Base-by-base conservation (phyloP, 2,888 invertebrate genomes). In the Drosophila nr. perissopoda region DNA sequence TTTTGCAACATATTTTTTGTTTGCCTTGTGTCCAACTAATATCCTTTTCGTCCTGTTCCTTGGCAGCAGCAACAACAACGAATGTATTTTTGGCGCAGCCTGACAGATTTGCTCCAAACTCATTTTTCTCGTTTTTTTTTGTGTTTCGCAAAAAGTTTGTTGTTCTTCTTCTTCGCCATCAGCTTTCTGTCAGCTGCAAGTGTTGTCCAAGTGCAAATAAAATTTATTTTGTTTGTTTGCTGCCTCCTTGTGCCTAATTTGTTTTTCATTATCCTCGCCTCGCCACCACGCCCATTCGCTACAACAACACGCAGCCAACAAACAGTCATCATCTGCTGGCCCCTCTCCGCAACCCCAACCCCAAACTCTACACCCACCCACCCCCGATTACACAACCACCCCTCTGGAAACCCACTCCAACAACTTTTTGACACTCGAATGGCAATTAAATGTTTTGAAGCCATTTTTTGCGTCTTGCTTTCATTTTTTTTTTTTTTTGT, bases 381-480 rank as follows among this genome's bases (percentile, higher is more conserved):
- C 16, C 11, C n/a, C 21, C 8, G 1, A 2, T 18, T 29, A 21
- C 16, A n/a, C 57, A 53, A 2, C 25, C 29, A 40, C 36, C 13
- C 2, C 31, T 4, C 34, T 27, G 48, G 33, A 62, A 66, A 69
- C 60, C 62, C 70, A 54, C 65, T 66, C 63, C 71, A 69, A 63
- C 66, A 78, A 69, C 56, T 77, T 83, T 83, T 82, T 76, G 75
- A 87, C 80, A 82, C 80, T 80, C 77, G 82, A 89, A 89, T 89
- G 88, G 88, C 88, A 89, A 88, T 88, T 89, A 87, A 78, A 83
- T 73, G 79, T 87, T 87, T 88, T 86, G 87, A 87, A 52, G 89
- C 89, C 87, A 89, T 83, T 73, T 76, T 79, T 65, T 36, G 54
- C 74, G 79, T 64, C 48, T 49, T 69, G 45, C 45, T 45, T 45